phyloP scores from a whole-genome alignment of 2,888 invertebrate species.

The Glyphotaelius pellucidus region DNA sequence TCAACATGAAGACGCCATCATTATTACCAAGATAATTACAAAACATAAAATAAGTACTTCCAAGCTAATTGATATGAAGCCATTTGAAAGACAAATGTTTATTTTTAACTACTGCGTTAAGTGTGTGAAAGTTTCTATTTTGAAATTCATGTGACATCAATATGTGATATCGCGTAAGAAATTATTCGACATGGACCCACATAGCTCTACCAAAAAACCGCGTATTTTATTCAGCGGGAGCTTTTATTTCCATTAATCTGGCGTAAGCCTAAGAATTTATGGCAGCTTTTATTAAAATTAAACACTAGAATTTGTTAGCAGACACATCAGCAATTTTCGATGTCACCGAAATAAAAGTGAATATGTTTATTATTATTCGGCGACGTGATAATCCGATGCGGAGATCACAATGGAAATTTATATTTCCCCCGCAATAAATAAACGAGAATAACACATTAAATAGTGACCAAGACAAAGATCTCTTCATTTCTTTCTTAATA shows the following conservation, averaged over 20 bases:
- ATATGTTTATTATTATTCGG: constrained; percentile 49
- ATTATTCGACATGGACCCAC: background rate
- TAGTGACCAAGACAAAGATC: constrained; percentile 51
- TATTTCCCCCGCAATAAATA: constrained; percentile 51
- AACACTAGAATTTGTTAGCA: constrained; percentile 33
- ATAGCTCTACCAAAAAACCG: background rate
- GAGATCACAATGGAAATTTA: constrained; percentile 49
- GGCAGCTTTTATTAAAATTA: constrained; percentile 44
- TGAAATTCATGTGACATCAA: background rate
- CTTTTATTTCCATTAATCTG: constrained; percentile 31
- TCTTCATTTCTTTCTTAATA: constrained; percentile 58
- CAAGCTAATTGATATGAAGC: background rate
- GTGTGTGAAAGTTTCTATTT: background rate
- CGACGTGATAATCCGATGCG: constrained; percentile 40
- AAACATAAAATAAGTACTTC: background rate
- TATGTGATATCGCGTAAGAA: background rate
- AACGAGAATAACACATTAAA: constrained; percentile 51
- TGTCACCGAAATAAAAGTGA: constrained; percentile 47
- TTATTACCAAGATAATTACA: background rate
- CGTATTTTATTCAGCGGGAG: background rate
- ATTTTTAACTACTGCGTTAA: background rate
- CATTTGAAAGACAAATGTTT: background rate
- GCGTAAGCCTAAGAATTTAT: constrained; percentile 34
- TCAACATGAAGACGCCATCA: background rate
- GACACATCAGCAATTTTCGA: constrained; percentile 39